phyloP scores from a whole-genome alignment of 2,797 vertebrate genomes.

The Phalanger gymnotis region DNA sequence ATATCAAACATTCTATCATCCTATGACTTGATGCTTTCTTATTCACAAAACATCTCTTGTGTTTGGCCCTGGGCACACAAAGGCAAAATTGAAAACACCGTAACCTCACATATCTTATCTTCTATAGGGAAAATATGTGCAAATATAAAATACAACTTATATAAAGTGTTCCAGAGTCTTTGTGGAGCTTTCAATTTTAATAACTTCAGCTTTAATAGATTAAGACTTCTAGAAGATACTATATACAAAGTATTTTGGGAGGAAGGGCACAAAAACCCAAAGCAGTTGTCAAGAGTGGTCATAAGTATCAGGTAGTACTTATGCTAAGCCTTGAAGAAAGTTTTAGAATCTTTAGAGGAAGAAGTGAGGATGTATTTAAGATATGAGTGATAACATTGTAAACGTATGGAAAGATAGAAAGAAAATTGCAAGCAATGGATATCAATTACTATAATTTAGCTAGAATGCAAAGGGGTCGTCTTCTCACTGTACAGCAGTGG shows the following conservation, averaged over 20 bases:
- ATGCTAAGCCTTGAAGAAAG: too few species aligned
- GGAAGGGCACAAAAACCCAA: too few species aligned
- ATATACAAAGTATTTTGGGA: not conserved
- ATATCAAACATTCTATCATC: not conserved
- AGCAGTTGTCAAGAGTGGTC: too few species aligned
- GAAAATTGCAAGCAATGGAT: not conserved
- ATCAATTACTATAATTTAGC: not conserved
- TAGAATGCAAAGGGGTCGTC: not conserved
- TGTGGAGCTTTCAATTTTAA: not conserved
- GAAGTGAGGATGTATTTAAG: too few species aligned
- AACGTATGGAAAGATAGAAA: too few species aligned
- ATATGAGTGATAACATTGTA: too few species aligned
- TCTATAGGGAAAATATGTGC: not conserved
- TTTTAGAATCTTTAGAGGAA: too few species aligned
- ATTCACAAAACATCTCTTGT: not conserved
- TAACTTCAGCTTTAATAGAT: not conserved
- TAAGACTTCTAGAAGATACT: not conserved
- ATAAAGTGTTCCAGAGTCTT: not conserved
- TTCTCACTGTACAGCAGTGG: not conserved
- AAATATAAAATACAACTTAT: not conserved
- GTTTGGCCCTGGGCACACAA: not conserved
- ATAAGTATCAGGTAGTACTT: too few species aligned
- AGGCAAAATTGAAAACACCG: not conserved
- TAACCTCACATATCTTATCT: not conserved
- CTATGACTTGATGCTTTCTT: not conserved